These are phyloP conservation scores for Nephrotoma guestfalica DNA, from an alignment of 2,888 invertebrate species.

Conservation along the genomic window DNA sequence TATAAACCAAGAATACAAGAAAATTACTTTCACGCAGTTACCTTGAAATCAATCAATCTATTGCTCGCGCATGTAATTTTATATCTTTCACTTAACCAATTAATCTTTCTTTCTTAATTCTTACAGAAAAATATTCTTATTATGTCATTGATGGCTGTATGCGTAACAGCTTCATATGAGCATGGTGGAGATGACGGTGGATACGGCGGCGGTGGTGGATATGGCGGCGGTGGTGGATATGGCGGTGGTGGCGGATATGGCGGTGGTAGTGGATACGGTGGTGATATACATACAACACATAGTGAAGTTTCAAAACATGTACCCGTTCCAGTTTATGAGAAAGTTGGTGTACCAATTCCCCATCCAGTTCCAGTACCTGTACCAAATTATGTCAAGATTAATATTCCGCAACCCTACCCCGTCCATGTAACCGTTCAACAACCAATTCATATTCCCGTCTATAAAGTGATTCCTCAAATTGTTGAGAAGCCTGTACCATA, in stretches of 20 bases:
- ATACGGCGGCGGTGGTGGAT: neutral
- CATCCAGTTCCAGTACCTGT: slow-evolving; percentile 58
- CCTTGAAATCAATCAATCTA: neutral
- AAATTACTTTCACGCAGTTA: neutral
- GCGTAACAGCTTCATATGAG: neutral
- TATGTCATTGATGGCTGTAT: slow-evolving; percentile 8
- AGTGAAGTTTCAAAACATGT: slow-evolving; percentile 54
- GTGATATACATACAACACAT: slow-evolving; percentile 39
- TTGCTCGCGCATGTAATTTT: neutral
- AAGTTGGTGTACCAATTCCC: slow-evolving; percentile 57
- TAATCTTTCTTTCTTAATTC: neutral
- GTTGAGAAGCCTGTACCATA: slow-evolving; percentile 59
- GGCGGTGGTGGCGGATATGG: neutral
- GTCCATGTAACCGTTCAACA: slow-evolving; percentile 54
- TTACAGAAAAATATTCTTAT: slow-evolving; percentile 10
- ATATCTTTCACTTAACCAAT: neutral
- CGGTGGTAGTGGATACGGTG: slow-evolving; percentile 19
- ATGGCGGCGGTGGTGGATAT: neutral
- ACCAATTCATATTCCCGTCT: slow-evolving; percentile 56
- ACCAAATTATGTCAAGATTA: slow-evolving; percentile 44
- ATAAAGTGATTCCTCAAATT: slow-evolving; percentile 56
- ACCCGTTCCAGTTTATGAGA: slow-evolving; percentile 54
- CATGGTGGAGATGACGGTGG: neutral
- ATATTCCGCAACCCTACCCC: slow-evolving; percentile 60
- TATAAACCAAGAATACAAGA: neutral